Base-by-base conservation (phyloP, 2,888 invertebrate species). In the Drosophila kokeensis region DNA sequence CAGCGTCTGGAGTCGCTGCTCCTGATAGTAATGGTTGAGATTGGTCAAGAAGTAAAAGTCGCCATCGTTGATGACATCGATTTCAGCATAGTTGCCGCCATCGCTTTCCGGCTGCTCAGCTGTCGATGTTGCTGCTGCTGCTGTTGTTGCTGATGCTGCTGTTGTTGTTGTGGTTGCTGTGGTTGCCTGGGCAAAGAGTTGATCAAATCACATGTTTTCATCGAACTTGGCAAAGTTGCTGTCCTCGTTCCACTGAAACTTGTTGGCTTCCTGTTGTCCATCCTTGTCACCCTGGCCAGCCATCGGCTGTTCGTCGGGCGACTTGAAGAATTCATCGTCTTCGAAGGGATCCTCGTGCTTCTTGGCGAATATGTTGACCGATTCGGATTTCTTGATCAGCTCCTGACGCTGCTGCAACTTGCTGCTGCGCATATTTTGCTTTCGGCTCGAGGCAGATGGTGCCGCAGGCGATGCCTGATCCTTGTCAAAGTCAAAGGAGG, bases 331-430 rank as follows among this genome's bases (percentile, higher is more conserved):
- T 81, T 97, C 97, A 84, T 97, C 97, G 62, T 97, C 97, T 82
- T 97, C 98, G 90, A 98, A 98, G 2, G 98, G 98, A 93, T 98
- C 98, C 92, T 98, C 98, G 53, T 95, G 95, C 90, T 97, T 97
- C 59, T 97, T 95, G 6, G 96, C 96, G 93, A 98, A 98, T 86
- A 98, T 98, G 93, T 98, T 97, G 11, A 97, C 96, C 5, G 97
- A 97, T 91, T 97, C 97, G 0, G 97, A 97, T 92, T 98, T 98
- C 89, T 96, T 96, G 55, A 97, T 95, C 88, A 96, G 95, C 64
- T 95, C 94, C 73, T 96, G 95, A 5, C 93, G 92, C 69, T 94
- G 92, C 54, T 92, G 92, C n/a, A 92, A 55, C 62, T 92, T 92
- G 53, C 83, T 88, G 75, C 94, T 92, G 0, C 93, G 77, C 73